Evolutionary conservation across 2,797 vertebrate genomes (phyloP), one percentile per base, ranked within the genome.

Genomic region (Anabas testudineus): DNA sequence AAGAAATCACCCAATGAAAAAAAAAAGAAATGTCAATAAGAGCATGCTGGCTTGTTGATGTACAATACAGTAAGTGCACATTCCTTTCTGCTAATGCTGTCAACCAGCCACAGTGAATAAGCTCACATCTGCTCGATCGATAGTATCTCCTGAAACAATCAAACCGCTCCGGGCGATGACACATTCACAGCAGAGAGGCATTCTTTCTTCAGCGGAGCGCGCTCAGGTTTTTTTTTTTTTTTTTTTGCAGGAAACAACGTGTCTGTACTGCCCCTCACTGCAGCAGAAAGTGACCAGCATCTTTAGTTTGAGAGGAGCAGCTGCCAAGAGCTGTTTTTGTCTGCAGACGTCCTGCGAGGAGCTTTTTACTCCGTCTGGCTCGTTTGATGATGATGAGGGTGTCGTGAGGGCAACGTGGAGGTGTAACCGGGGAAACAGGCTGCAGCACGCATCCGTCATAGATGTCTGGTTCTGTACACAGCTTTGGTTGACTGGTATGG

Each of bases 31-130:
- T 16, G 13, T 13, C 13, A 15, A 66, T 57, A 18, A 10, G 37
- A 72, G 18, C 24, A 0, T 7, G 39, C 21, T 30, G 19, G 30
- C 26, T 66, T 65, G 76, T 28, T 47, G 59, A 67, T 47, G 71
- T 41, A n/a, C 34, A 36, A 12, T 36, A 12, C 47, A 65, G 55
- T 47, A 24, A 39, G 36, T 26, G 28, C 48, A 53, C 80, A 88
- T 89, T 90, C 86, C 76, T 79, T 80, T 34, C 19, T 72, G 86
- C 76, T 14, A 80, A 32, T 39, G 39, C 80, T 74, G 74, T 81
- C 76, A 80, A 55, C 77, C 10, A 4, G 24, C 58, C 26, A 1
- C 4, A 58, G 47, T 45, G 66, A 71, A 65, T 62, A 39, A 81
- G 78, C 16, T 18, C 76, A 64, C 67, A 77, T 85, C 77, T 78